Conservation (phyloP, 37 sponge, comb jelly and placozoan genomes). For the Cliona cf. orientalis region DNA sequence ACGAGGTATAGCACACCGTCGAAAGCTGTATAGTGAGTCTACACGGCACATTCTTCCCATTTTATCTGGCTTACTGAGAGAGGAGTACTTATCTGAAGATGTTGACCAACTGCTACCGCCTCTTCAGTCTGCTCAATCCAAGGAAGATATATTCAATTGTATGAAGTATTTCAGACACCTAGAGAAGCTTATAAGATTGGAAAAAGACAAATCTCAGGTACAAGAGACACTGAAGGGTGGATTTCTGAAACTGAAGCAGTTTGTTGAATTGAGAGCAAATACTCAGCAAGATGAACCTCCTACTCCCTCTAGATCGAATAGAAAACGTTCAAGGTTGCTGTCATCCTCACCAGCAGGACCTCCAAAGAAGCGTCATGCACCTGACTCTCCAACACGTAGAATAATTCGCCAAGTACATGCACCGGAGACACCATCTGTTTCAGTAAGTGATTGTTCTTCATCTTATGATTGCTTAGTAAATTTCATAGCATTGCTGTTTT, state of each 20-base stretch:
- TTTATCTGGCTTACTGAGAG: background rate
- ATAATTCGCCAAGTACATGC: background rate
- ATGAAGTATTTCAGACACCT: background rate
- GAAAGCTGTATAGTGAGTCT: background rate
- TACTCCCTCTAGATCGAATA: background rate
- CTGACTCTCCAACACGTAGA: background rate
- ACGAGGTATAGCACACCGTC: too few species aligned
- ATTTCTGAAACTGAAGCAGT: background rate
- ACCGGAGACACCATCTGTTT: background rate
- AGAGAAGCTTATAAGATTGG: background rate
- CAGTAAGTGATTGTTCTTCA: background rate
- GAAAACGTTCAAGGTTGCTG: background rate
- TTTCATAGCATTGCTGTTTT: background rate
- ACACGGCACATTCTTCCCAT: background rate
- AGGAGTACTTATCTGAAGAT: background rate
- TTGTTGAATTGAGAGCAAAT: background rate
- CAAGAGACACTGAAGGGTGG: background rate
- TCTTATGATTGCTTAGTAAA: background rate
- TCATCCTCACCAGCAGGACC: background rate
- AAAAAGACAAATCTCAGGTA: background rate
- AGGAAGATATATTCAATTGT: background rate
- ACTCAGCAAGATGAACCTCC: background rate
- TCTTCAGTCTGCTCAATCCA: background rate
- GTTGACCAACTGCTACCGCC: background rate
- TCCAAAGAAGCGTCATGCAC: background rate